A percentile compares a stretch with the other conserved stretches of the same genome.
These are phyloP conservation scores for Elaphurus davidianus DNA, from an alignment of 2,113 vertebrate genomes.

Conservation along the genomic window DNA sequence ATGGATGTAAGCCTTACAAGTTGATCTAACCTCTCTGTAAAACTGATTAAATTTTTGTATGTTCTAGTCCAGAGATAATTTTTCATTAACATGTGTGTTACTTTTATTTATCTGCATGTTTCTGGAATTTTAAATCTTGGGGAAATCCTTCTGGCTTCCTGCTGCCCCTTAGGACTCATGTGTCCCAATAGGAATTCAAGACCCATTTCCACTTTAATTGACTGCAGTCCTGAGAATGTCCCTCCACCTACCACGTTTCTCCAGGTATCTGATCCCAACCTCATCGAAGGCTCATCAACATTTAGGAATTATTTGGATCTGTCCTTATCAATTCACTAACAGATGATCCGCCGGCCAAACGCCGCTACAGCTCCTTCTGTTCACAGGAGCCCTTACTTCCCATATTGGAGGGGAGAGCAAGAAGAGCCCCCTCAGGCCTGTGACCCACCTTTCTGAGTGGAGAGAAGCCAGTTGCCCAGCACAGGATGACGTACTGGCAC, in stretches of 20 bases:
- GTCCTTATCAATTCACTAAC: no score
- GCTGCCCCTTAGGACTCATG: neutral
- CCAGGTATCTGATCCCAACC: no score
- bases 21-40: neutral
- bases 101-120: neutral
- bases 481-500: no score
- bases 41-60: neutral
- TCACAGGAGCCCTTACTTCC: no score
- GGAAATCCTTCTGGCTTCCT: neutral
- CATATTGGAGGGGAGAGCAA: no score
- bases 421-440: no score
- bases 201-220: neutral
- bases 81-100: fast-evolving
- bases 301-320: no score
- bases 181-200: neutral
- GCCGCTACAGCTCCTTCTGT: no score
- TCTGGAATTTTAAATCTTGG: neutral
- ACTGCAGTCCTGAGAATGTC: neutral
- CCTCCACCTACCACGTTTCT: neutral
- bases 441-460: no score
- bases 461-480: no score
- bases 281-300: no score
- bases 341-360: no score
- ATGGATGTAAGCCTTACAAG: neutral
- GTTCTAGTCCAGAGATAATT: neutral